These are phyloP conservation scores for Synergus itoensis DNA, from an alignment of 2,888 invertebrate species.

Conservation along the genomic window DNA sequence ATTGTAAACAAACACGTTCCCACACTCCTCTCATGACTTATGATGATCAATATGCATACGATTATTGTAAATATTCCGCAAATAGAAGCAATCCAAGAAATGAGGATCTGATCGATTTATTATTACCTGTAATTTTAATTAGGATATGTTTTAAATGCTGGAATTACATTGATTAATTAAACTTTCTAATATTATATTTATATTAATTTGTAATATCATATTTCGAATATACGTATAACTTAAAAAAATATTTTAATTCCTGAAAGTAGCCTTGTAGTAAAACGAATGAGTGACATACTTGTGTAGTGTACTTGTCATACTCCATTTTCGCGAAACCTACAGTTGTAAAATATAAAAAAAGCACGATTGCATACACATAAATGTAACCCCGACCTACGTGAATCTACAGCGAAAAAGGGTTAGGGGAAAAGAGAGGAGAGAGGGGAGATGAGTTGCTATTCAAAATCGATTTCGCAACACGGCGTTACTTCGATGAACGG, in stretches of 20 bases:
- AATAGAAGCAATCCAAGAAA: not conserved
- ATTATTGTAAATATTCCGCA: not conserved
- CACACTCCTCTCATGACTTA: constrained; percentile 40
- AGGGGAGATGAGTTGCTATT: constrained; percentile 61
- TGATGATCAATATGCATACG: not conserved
- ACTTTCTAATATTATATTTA: too few species aligned
- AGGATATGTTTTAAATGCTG: too few species aligned
- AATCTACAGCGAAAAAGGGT: constrained; percentile 56
- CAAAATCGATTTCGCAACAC: constrained; percentile 70
- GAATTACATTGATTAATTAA: too few species aligned
- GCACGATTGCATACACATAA: constrained; percentile 49
- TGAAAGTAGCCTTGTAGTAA: not conserved
- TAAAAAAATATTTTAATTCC: not conserved
- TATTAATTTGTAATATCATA: not conserved
- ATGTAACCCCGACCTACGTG: constrained; percentile 70
- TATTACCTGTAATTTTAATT: not conserved
- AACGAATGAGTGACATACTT: constrained; percentile 61
- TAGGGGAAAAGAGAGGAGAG: constrained; percentile 55
- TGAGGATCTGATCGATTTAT: not conserved
- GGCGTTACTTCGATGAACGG: constrained; percentile 71
- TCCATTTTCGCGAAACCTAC: constrained; percentile 62
- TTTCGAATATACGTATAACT: not conserved
- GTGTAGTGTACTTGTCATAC: constrained; percentile 55
- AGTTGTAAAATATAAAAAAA: constrained; percentile 62
- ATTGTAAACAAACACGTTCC: constrained; percentile 46